Base-by-base conservation (phyloP, 2,113 vertebrate species). In the Corythoichthys intestinalis region DNA sequence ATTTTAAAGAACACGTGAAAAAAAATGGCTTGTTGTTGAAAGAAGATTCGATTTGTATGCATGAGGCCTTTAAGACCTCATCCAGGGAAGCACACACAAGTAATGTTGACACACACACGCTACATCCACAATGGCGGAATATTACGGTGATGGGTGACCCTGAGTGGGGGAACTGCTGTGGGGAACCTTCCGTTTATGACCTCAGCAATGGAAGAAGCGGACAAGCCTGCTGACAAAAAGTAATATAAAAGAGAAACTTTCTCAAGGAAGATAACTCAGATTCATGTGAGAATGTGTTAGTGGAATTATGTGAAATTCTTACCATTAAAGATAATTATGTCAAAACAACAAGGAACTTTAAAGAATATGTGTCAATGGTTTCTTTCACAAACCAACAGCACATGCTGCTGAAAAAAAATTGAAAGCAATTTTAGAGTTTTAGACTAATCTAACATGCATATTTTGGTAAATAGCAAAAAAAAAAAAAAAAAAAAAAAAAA, bases 21-120 rank as follows among this genome's bases (percentile, higher is more conserved):
- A 58, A 58, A 34, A 58, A 58, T 15, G 34, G 11, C 4, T 2
- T 58, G 13, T 58, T 58, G 28, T 58, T 13, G 12, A 57, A 57
- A 28, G 54, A 14, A 11, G 56, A 57, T 11, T 52, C 38, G 2
- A 69, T 69, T 56, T 59, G 70, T 67, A 73, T 70, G 66, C 64
- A 62, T 20, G 41, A n/a, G n/a, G 75, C 70, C 74, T 77, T 69
- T 62, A 17, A 20, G 56, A 41, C 60, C 14, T 17, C 15, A 41
- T 46, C 65, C 54, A 35, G 57, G 62, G 70, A 63, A 63, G 38
- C 50, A 54, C 61, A 57, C 39, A 68, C 65, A 28, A 46, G 62
- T 54, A 10, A 67, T 60, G 53, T 64, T 59, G 47, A 75, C 66
- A 50, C 65, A 2, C 20, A 9, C 53, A 2, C 54, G 54, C 4